Evolutionary conservation across 2,888 invertebrate genomes (phyloP).

Genomic region (Gymnosoma rotundatum): DNA sequence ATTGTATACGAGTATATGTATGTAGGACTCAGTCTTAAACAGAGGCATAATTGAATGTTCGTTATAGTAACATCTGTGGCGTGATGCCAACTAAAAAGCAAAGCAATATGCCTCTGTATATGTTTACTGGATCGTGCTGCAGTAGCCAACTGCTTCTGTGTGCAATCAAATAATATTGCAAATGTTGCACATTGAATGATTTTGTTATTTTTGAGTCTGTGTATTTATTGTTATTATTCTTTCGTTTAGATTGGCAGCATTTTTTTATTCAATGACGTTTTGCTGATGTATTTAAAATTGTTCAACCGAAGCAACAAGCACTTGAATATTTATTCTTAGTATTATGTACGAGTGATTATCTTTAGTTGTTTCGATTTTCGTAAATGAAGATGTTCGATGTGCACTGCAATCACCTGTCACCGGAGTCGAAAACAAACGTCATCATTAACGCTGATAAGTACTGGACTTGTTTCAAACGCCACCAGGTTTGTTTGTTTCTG

Average conservation of each 20-base stretch:
- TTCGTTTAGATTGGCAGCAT: conserved; percentile 45
- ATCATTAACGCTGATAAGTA: conserved; percentile 78
- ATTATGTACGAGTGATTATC: not conserved
- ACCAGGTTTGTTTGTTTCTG: conserved; percentile 17
- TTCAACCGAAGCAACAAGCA: conserved; percentile 42
- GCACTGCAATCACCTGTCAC: conserved; percentile 51
- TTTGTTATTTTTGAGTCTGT: conserved; percentile 22
- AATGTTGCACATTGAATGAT: conserved; percentile 52
- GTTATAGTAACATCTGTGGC: conserved; percentile 43
- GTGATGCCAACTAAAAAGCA: conserved; percentile 42
- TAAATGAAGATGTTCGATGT: conserved; percentile 61
- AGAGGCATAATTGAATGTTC: conserved; percentile 53
- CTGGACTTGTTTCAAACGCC: conserved; percentile 56
- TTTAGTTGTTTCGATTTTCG: conserved; percentile 27
- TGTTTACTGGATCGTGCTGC: conserved; percentile 43
- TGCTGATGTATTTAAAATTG: conserved; percentile 40
- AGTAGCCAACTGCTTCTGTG: conserved; percentile 64
- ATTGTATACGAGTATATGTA: not conserved
- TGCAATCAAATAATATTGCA: conserved; percentile 60
- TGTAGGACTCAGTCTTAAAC: conserved; percentile 29
- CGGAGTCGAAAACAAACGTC: conserved; percentile 62
- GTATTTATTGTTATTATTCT: conserved; percentile 35
- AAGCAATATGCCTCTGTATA: conserved; percentile 16
- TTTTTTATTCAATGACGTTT: conserved; percentile 50
- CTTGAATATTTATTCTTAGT: conserved; percentile 39